Evolutionary conservation across 2,113 vertebrate genomes (phyloP).

Genomic region (Neotoma lepida): DNA sequence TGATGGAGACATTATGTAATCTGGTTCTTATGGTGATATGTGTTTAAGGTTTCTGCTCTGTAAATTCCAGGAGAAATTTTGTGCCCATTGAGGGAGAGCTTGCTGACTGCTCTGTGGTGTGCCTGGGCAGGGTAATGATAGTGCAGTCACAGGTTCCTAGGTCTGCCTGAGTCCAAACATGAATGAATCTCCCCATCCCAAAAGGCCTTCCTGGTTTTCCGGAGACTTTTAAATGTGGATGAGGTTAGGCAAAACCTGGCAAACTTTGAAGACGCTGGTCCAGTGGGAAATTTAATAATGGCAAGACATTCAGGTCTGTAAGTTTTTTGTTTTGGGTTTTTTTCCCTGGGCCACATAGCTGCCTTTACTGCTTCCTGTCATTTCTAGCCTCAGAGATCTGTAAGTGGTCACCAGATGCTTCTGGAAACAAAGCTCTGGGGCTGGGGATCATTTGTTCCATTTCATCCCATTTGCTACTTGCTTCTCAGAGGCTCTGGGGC

Average conservation of each 20-base stretch:
- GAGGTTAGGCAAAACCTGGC: constrained; percentile 64
- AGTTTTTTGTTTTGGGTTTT: background rate
- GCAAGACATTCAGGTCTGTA: constrained; percentile 39
- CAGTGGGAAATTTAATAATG: constrained; percentile 56
- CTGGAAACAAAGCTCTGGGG: constrained; percentile 58
- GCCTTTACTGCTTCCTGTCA: constrained; percentile 56
- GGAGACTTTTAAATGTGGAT: constrained; percentile 72
- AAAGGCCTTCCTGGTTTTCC: constrained; percentile 74
- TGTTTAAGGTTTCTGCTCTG: constrained; percentile 81
- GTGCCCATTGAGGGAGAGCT: constrained; percentile 71
- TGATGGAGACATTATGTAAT: constrained; percentile 84
- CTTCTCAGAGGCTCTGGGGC: background rate
- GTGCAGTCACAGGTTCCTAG: constrained; percentile 59
- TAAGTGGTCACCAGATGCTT: constrained; percentile 55
- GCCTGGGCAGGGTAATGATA: constrained; percentile 65
- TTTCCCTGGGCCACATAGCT: background rate
- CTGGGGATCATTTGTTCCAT: constrained; percentile 37
- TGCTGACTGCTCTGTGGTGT: constrained; percentile 68
- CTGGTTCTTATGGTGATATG: constrained; percentile 74
- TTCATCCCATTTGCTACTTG: constrained; percentile 26
- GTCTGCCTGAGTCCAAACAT: constrained; percentile 69
- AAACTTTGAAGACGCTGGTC: constrained; percentile 42
- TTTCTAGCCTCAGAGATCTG: constrained; percentile 60
- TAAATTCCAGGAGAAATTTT: constrained; percentile 80
- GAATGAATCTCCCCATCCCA: constrained; percentile 71